A percentile compares a stretch with the other conserved stretches of the same genome.
These are phyloP conservation scores for Apocheima hispidaria DNA, from an alignment of 2,888 invertebrate genomes.

Conservation along the genomic window DNA sequence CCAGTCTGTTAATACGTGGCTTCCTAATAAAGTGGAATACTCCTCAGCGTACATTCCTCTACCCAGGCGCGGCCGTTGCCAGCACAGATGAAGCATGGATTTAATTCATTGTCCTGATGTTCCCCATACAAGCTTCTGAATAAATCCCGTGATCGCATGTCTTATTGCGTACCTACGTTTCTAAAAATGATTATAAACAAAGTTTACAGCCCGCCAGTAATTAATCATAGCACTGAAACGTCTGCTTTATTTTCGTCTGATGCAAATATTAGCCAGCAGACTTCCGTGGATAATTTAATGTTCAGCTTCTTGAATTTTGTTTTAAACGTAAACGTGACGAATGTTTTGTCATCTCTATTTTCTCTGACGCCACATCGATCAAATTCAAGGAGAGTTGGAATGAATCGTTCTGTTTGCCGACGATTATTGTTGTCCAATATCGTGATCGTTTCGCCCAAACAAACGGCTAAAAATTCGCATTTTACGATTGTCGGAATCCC, in stretches of 20 bases:
- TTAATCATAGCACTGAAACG: slow-evolving; percentile 43
- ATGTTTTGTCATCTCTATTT: slow-evolving; percentile 21
- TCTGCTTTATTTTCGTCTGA: slow-evolving; percentile 41
- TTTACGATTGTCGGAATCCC: slow-evolving; percentile 53
- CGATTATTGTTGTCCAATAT: slow-evolving; percentile 30
- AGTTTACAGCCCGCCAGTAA: slow-evolving; percentile 34
- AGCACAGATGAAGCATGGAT: slow-evolving; percentile 50
- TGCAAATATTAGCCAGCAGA: slow-evolving; percentile 40
- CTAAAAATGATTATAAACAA: slow-evolving; percentile 36
- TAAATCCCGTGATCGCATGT: slow-evolving; percentile 27
- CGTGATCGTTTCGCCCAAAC: slow-evolving; percentile 43
- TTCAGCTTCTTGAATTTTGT: slow-evolving; percentile 28
- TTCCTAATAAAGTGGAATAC: slow-evolving; percentile 78
- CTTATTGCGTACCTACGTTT: slow-evolving; percentile 37
- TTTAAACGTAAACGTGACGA: slow-evolving; percentile 1
- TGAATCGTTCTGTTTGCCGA: slow-evolving; percentile 22
- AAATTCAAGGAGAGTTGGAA: slow-evolving; percentile 11
- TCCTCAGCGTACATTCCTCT: slow-evolving; percentile 54
- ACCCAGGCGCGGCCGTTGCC: slow-evolving; percentile 33
- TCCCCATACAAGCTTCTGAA: slow-evolving; percentile 1
- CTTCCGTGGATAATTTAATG: slow-evolving; percentile 38
- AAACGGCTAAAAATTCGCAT: slow-evolving; percentile 54
- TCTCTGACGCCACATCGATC: slow-evolving; percentile 16
- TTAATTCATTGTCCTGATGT: slow-evolving; percentile 49
- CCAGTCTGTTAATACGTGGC: slow-evolving; percentile 72